Conservation (phyloP, 2,113 vertebrate genomes). For the Corynorhinus townsendii region DNA sequence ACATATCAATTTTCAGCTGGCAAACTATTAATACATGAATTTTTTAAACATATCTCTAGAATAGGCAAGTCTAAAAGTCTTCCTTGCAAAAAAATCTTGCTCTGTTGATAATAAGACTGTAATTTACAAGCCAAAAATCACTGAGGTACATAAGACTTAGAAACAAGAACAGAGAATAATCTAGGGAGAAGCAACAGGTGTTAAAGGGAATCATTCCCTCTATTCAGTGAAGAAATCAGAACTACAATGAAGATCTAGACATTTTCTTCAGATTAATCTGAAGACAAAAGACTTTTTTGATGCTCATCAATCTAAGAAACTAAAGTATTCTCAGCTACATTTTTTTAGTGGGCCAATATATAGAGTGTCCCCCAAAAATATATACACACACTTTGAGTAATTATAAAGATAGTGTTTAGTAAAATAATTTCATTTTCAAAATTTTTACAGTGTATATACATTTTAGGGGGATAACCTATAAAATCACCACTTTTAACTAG, state of each 20-base stretch:
- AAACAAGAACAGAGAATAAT: slow-evolving; percentile 48
- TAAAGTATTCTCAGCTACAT: background rate
- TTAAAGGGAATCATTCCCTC: background rate
- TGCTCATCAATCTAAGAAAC: background rate
- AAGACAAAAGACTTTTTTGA: background rate
- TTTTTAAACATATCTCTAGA: slow-evolving; percentile 19
- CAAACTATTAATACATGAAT: background rate
- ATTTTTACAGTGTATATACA: too few species aligned
- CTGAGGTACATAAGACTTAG: slow-evolving; percentile 15
- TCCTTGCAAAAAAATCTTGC: background rate
- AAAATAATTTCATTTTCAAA: too few species aligned
- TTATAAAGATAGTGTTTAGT: too few species aligned
- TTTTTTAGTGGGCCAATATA: background rate
- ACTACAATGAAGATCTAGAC: background rate
- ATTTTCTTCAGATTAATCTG: background rate
- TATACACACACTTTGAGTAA: too few species aligned
- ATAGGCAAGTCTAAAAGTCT: background rate
- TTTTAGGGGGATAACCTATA: too few species aligned
- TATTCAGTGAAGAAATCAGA: background rate
- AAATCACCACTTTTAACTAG: background rate
- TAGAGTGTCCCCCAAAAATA: too few species aligned
- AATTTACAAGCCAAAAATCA: slow-evolving; percentile 25
- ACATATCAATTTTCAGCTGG: background rate
- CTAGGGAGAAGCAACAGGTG: slow-evolving; percentile 8
- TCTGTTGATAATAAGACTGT: background rate